phyloP scores from a whole-genome alignment of 2,888 invertebrate species.

The Drosophila recens region DNA sequence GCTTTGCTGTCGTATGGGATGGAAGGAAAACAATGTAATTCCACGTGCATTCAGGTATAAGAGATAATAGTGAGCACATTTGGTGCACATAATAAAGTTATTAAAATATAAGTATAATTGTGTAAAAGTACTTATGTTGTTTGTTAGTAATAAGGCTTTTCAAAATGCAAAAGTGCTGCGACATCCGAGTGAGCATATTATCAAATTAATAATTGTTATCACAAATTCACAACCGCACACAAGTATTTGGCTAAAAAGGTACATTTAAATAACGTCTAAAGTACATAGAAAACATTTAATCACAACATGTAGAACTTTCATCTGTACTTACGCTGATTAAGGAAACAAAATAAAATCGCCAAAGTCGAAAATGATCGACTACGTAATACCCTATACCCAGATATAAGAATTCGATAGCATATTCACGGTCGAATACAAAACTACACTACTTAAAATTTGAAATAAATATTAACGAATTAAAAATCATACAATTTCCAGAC shows the following conservation, averaged over 20 bases:
- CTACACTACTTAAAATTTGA: background rate
- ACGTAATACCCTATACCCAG: background rate
- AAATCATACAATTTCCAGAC: background rate
- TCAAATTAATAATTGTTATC: conserved; percentile 10
- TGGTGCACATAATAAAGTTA: background rate
- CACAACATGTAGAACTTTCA: background rate
- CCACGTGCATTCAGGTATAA: background rate
- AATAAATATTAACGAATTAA: background rate
- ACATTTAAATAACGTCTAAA: background rate
- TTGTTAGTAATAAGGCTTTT: background rate
- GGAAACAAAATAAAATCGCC: background rate
- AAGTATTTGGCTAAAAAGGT: background rate
- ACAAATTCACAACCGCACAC: background rate
- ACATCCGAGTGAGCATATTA: conserved; percentile 11
- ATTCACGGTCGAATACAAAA: background rate
- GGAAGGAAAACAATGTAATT: background rate
- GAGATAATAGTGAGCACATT: no score
- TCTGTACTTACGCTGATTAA: conserved; percentile 1
- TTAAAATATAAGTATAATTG: background rate
- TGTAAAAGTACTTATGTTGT: background rate
- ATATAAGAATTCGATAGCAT: background rate
- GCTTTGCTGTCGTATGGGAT: background rate
- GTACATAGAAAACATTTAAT: background rate
- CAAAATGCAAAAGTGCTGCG: conserved; percentile 29
- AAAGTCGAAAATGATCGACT: background rate